Conservation (phyloP, 1,140 invertebrate species). For the Lerema accius region DNA sequence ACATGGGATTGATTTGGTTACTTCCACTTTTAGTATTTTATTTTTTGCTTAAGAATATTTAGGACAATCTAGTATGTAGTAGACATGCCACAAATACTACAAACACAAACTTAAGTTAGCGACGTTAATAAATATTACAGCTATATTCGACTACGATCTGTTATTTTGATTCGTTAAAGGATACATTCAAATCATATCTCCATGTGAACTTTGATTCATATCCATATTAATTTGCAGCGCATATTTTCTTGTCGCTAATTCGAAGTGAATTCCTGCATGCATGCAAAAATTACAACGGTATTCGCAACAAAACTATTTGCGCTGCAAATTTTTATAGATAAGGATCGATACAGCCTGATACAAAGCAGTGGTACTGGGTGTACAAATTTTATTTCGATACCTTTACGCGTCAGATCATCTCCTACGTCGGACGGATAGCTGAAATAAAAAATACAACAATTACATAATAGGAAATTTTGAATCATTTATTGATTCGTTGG, state of each 20-base stretch:
- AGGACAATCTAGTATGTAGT: too few relatives aligned
- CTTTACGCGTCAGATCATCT: slow-evolving; percentile 69
- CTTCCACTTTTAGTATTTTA: too few relatives aligned
- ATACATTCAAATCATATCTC: neutral
- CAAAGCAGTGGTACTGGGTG: slow-evolving; percentile 20
- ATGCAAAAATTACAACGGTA: neutral
- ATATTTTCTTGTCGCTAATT: neutral
- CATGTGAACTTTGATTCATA: neutral
- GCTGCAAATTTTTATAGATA: slow-evolving; percentile 1
- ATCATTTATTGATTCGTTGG: too few relatives aligned
- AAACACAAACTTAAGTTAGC: too few relatives aligned
- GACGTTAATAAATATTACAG: neutral
- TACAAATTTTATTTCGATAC: slow-evolving; percentile 44
- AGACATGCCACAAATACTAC: too few relatives aligned
- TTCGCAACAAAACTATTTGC: neutral
- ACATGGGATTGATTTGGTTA: neutral
- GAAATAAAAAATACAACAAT: slow-evolving; percentile 51
- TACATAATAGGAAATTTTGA: too few relatives aligned
- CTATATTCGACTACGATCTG: too few relatives aligned
- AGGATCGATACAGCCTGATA: neutral
- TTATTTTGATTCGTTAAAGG: too few relatives aligned
- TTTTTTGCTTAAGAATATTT: too few relatives aligned
- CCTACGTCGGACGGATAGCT: slow-evolving; percentile 53
- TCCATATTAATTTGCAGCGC: neutral
- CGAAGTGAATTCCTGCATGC: neutral